Conservation (phyloP, 1,140 invertebrate species). For the Saccostrea glomerata region DNA sequence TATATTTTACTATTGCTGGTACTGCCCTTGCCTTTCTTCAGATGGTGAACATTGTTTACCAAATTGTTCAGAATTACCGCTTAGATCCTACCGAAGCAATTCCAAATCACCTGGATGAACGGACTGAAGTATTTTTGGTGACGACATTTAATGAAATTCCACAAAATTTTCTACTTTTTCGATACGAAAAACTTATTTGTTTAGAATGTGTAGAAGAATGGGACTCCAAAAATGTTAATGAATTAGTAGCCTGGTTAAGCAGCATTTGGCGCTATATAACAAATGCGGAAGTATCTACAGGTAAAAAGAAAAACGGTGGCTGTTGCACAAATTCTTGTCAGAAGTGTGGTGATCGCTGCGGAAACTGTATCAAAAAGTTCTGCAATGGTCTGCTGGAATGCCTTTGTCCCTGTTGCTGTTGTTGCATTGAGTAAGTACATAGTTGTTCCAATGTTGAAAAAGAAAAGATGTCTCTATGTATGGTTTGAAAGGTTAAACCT, state of each 20-base stretch:
- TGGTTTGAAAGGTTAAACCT: too few relatives aligned
- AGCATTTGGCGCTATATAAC: background rate
- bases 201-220: background rate
- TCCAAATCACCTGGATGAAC: background rate
- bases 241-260: background rate
- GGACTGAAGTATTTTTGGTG: background rate
- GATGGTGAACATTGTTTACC: background rate
- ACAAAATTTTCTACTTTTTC: background rate
- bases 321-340: background rate
- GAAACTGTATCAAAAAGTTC: background rate
- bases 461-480: too few relatives aligned
- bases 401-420: background rate
- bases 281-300: background rate
- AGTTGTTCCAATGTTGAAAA: too few relatives aligned
- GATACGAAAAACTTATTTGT: background rate
- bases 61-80: background rate
- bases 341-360: background rate
- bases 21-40: background rate
- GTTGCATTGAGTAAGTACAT: background rate
- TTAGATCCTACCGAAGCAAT: background rate
- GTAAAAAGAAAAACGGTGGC: background rate
- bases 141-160: background rate
- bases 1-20: background rate
- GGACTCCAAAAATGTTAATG: background rate
- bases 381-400: background rate